Evolutionary conservation across 2,113 vertebrate species (phyloP).

Genomic region (Proterorhinus semilunaris): DNA sequence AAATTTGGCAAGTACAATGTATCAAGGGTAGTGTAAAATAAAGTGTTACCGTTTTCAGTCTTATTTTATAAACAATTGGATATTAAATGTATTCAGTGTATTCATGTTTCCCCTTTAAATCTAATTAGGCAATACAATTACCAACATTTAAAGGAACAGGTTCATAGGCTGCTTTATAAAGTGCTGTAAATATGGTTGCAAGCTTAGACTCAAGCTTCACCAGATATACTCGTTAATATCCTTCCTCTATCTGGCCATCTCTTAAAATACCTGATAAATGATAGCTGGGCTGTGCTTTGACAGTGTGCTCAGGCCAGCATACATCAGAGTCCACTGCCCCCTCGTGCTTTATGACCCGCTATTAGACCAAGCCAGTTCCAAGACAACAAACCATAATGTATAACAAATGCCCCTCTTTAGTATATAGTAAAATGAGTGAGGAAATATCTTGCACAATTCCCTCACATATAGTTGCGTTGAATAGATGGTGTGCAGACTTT

Average conservation of each 20-base stretch:
- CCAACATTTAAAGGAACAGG: not conserved
- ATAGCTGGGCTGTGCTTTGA: conserved; percentile 50
- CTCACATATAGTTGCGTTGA: conserved; percentile 58
- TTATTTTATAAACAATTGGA: no score
- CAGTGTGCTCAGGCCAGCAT: conserved; percentile 69
- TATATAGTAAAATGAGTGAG: conserved; percentile 71
- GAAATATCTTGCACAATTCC: conserved; percentile 65
- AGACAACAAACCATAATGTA: conserved; percentile 67
- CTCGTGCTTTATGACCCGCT: conserved; percentile 57
- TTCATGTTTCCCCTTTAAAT: not conserved
- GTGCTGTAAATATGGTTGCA: conserved; percentile 27
- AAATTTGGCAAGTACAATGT: no score
- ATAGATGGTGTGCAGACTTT: conserved; percentile 63
- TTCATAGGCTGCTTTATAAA: not conserved
- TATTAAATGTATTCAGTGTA: no score
- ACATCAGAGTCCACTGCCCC: conserved; percentile 65
- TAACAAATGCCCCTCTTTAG: conserved; percentile 75
- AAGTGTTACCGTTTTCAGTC: no score
- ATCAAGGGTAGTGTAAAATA: no score
- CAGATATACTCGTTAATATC: conserved; percentile 69
- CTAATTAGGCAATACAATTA: not conserved
- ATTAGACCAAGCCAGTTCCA: conserved; percentile 62
- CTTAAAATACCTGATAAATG: conserved; percentile 72
- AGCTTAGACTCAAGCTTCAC: conserved; percentile 56
- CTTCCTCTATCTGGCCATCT: conserved; percentile 62